These are phyloP conservation scores for Flexamia atlantica DNA, from an alignment of 2,888 invertebrate species.

Conservation along the genomic window DNA sequence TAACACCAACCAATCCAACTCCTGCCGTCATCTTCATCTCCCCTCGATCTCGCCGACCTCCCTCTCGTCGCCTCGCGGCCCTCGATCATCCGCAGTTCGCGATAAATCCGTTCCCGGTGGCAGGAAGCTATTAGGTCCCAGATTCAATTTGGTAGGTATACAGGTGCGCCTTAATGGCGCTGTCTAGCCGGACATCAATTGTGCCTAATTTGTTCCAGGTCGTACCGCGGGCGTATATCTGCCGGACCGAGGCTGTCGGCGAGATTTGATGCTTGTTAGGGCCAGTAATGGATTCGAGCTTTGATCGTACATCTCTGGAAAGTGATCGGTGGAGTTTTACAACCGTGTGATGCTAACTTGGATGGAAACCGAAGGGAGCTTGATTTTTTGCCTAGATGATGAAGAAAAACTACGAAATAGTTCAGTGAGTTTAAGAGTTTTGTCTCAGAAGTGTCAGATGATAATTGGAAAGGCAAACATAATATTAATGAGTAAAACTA, in stretches of 20 bases:
- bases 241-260: slow-evolving; percentile 14
- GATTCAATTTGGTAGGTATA: slow-evolving; percentile 39
- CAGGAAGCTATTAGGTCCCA: slow-evolving; percentile 43
- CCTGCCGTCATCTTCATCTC: not conserved
- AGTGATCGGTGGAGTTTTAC: no score
- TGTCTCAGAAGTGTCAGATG: no score
- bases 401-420: no score
- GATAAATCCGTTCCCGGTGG: slow-evolving; percentile 46
- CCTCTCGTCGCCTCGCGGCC: not conserved
- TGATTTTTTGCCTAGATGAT: no score
- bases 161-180: slow-evolving; percentile 40
- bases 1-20: no score
- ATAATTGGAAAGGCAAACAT: no score
- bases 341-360: no score
- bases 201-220: slow-evolving; percentile 43
- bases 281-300: slow-evolving; percentile 19
- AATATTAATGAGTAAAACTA: no score
- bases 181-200: slow-evolving; percentile 23
- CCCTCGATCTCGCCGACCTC: not conserved
- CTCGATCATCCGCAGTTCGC: slow-evolving; percentile 13
- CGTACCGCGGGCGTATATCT: slow-evolving; percentile 2
- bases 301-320: no score
- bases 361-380: no score
- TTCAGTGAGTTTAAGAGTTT: no score
- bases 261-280: slow-evolving; percentile 44